Evolutionary conservation across 1,140 invertebrate genomes (phyloP), one percentile per base, ranked within the genome.

Genomic region (Trialeurodes vaporariorum): DNA sequence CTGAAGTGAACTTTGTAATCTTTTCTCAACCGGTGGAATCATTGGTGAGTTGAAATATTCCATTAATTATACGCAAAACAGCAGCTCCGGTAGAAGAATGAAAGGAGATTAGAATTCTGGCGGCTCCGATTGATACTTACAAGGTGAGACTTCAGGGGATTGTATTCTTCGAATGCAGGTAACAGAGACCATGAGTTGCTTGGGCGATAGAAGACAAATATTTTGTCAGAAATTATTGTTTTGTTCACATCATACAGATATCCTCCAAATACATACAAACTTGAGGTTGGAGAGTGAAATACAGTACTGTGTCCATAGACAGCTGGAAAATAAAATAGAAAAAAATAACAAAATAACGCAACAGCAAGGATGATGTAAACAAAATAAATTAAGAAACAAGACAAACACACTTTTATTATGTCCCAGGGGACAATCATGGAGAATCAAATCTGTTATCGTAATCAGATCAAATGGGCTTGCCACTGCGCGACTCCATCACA

Each of bases 251-350:
- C 82, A 73, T 88, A 92, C 1, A 86, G 77, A 73, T 92, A 89
- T 21, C 95, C 95, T 27, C 95, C 95, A 79, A 91, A 96, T 0
- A 97, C 80, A 75, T 95, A 98, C 59, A 98, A 83, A 71, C 89
- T 91, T 69, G 92, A 85, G 0, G 89, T 89, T 26, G 83, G 82
- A 0, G 81, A 77, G 72, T 96, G 90, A 75, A 93, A 97, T 0
- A 96, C 90, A 0, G 93, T 89, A 40, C 86, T 90, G 77, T 98
- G 95, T 0, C 94, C 94, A 76, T 91, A 96, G 25, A 98, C 82
- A 61, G 92, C 83, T 81, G 73, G 61, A 74, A 74, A 59, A 64
- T 26, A 63, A 60, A 66, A 64, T 49, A 5, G 9, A 59, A 17
- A 34, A 21, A 70, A 63, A 61, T 17, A 59, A 22, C 59, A 59